phyloP scores from a whole-genome alignment of 2,888 invertebrate species.

The Dryococelus australis region DNA sequence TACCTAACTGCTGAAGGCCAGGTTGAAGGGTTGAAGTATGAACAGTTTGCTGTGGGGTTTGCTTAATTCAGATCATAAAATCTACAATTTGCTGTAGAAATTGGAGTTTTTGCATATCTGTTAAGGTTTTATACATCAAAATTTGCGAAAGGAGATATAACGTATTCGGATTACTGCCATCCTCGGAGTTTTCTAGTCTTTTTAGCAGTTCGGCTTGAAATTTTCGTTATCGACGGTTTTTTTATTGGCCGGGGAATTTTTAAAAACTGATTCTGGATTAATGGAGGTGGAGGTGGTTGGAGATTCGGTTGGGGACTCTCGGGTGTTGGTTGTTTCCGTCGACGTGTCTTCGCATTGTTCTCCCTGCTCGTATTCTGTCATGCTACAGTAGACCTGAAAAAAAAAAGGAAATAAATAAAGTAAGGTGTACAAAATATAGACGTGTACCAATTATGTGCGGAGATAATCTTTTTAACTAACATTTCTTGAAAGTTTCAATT shows the following conservation, averaged over 20 bases:
- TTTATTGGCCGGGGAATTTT: neutral
- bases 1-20: neutral
- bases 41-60: neutral
- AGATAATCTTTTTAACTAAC: neutral
- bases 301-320: neutral
- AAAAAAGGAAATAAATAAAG: neutral
- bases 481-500: neutral
- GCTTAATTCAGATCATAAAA: conserved; percentile 1
- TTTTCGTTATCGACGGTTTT: neutral
- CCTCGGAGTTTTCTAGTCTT: neutral
- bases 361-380: neutral
- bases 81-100: neutral
- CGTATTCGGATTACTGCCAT: neutral
- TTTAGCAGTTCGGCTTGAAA: neutral
- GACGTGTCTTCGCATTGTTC: conserved; percentile 17
- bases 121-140: conserved; percentile 17
- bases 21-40: neutral
- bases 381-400: conserved; percentile 18
- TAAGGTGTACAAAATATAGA: neutral
- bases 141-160: neutral
- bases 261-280: neutral
- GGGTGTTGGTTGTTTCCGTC: neutral
- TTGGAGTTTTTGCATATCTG: neutral
- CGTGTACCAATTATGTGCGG: neutral
- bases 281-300: neutral